phyloP scores from a whole-genome alignment of 1,140 invertebrate species.

The Arctopsyche grandis region DNA sequence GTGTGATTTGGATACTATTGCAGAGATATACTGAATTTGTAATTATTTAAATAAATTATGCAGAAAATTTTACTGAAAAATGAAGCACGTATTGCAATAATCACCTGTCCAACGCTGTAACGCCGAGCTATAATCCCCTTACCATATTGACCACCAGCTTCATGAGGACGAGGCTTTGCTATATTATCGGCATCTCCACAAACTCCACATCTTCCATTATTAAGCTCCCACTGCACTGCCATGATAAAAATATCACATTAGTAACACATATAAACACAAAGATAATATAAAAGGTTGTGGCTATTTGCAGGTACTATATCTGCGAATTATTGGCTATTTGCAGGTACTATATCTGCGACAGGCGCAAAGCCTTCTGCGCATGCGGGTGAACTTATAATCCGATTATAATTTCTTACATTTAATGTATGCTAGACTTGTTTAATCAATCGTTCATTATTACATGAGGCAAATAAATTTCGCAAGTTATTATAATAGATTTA shows the following conservation, averaged over 20 bases:
- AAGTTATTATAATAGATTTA: too few species aligned
- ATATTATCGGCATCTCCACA: slow-evolving; percentile 88
- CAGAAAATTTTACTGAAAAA: not conserved
- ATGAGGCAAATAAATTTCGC: too few species aligned
- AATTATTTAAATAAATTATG: not conserved
- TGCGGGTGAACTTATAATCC: too few species aligned
- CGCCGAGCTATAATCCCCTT: slow-evolving; percentile 84
- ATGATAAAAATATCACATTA: slow-evolving; percentile 10
- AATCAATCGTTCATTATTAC: too few species aligned
- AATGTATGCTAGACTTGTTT: too few species aligned
- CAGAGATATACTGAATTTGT: not conserved
- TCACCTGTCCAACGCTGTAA: slow-evolving; percentile 83
- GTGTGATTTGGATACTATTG: too few species aligned
- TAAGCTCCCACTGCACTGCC: slow-evolving; percentile 86
- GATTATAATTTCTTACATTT: too few species aligned
- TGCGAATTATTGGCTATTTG: too few species aligned
- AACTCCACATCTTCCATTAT: slow-evolving; percentile 85
- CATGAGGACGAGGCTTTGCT: slow-evolving; percentile 80
- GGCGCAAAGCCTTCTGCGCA: too few species aligned
- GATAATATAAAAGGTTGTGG: not conserved
- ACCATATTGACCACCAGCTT: slow-evolving; percentile 86
- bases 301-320: too few species aligned
- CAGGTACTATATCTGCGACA: too few species aligned
- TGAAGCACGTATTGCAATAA: not conserved
- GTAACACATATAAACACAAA: not conserved